A percentile compares a stretch with the other conserved stretches of the same genome.
Evolutionary conservation across 2,888 invertebrate genomes (phyloP).

Genomic region (Hirtodrosophila histrioides): DNA sequence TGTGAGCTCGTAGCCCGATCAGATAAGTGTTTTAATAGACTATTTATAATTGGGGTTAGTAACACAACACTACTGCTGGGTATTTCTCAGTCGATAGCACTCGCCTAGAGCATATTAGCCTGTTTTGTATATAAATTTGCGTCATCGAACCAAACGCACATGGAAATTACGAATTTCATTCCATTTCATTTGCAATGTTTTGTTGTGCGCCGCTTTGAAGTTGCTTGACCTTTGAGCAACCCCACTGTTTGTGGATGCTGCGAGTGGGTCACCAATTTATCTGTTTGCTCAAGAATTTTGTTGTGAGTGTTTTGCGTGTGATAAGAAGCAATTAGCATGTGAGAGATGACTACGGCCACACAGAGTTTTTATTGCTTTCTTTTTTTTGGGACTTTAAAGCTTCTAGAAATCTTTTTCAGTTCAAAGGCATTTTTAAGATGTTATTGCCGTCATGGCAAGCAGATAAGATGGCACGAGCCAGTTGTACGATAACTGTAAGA

Average conservation of each 20-base stretch:
- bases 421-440: slow-evolving; percentile 12
- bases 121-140: slow-evolving; percentile 23
- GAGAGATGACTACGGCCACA: slow-evolving; percentile 7
- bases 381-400: slow-evolving; percentile 9
- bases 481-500: slow-evolving; percentile 1
- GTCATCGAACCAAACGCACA: slow-evolving; percentile 29
- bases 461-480: slow-evolving; percentile 33
- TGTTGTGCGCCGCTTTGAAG: slow-evolving; percentile 34
- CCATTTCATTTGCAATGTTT: slow-evolving; percentile 4
- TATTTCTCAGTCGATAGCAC: too few relatives aligned
- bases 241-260: slow-evolving; percentile 10
- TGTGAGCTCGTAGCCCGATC: too few relatives aligned
- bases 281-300: slow-evolving; percentile 23
- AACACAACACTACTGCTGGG: too few relatives aligned
- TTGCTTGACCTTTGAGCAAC: slow-evolving; percentile 41
- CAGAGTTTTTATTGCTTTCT: neutral
- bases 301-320: slow-evolving; percentile 17
- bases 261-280: slow-evolving; percentile 34
- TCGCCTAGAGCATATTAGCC: neutral
- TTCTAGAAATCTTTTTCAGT: slow-evolving; percentile 2
- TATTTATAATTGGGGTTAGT: too few relatives aligned
- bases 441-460: slow-evolving; percentile 8
- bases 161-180: slow-evolving; percentile 20
- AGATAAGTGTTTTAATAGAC: too few relatives aligned
- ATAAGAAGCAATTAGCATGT: slow-evolving; percentile 48